These are phyloP conservation scores for Calliopum simillimum DNA, from an alignment of 2,888 invertebrate genomes.

Conservation along the genomic window DNA sequence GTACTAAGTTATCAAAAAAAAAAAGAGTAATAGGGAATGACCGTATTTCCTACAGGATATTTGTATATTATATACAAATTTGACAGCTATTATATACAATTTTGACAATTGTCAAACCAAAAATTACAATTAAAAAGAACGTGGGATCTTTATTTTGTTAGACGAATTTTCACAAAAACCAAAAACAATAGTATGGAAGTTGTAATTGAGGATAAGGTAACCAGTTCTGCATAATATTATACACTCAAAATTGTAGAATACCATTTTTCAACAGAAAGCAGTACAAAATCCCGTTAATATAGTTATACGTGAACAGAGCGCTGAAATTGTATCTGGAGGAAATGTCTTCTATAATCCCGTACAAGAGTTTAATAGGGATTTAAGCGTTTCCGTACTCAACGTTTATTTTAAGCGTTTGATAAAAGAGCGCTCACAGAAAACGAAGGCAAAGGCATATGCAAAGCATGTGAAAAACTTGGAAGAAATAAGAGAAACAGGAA, in stretches of 20 bases:
- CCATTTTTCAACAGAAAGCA: conserved; percentile 10
- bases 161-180: not conserved
- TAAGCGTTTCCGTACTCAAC: conserved; percentile 82
- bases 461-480: conserved; percentile 21
- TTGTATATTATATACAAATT: no score
- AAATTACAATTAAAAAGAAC: conserved; percentile 30
- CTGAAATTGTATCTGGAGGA: conserved; percentile 78
- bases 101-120: no score
- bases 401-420: conserved; percentile 73
- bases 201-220: conserved; percentile 36
- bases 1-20: no score
- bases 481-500: conserved; percentile 20
- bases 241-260: not conserved
- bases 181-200: conserved; percentile 37
- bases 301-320: conserved; percentile 76
- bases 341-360: conserved; percentile 98
- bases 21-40: no score
- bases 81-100: no score
- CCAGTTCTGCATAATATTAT: not conserved
- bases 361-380: conserved; percentile 97
- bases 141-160: conserved; percentile 31
- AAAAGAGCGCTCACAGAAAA: conserved; percentile 59
- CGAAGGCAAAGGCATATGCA: conserved; percentile 38
- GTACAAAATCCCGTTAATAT: conserved; percentile 48
- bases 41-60: no score